phyloP scores from a whole-genome alignment of 2,113 vertebrate species.

The Setophaga petechia region DNA sequence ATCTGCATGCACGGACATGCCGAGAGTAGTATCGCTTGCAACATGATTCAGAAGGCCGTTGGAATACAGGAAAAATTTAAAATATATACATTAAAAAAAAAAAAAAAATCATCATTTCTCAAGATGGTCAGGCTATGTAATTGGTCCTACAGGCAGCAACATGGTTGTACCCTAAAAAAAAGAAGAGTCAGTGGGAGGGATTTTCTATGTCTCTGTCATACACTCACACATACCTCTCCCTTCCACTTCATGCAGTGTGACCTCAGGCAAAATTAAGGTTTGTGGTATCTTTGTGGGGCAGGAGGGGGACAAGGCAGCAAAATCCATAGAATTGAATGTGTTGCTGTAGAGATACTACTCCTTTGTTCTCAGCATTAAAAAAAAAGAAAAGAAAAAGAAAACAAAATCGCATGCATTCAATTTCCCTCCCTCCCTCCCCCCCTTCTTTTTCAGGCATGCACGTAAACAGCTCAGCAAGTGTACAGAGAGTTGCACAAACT shows the following conservation, averaged over 20 bases:
- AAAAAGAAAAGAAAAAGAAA: slow-evolving; percentile 48
- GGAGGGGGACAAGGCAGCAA: neutral
- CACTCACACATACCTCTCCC: neutral
- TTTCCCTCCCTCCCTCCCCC: slow-evolving; percentile 43
- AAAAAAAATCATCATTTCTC: neutral
- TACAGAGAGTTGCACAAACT: slow-evolving; percentile 70
- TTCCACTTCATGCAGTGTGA: slow-evolving; percentile 38
- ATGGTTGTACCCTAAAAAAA: slow-evolving; percentile 45
- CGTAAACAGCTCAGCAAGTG: slow-evolving; percentile 66
- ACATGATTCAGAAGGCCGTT: slow-evolving; percentile 60
- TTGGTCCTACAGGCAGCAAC: slow-evolving; percentile 43
- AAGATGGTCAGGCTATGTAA: slow-evolving; percentile 19
- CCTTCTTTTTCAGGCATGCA: slow-evolving; percentile 74
- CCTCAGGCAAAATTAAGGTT: slow-evolving; percentile 36
- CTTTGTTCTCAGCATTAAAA: slow-evolving; percentile 54
- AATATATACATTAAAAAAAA: neutral
- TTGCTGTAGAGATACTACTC: slow-evolving; percentile 84
- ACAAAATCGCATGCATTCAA: slow-evolving; percentile 78
- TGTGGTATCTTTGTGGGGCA: neutral
- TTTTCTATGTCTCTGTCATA: neutral
- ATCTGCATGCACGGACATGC: slow-evolving; percentile 81
- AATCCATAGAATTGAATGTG: slow-evolving; percentile 42
- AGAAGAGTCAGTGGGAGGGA: slow-evolving; percentile 13
- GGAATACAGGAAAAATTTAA: slow-evolving; percentile 18
- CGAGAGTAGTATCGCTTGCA: slow-evolving; percentile 69